These are phyloP conservation scores for Brachypteracias leptosomus DNA, from an alignment of 2,113 vertebrate genomes.

Conservation along the genomic window DNA sequence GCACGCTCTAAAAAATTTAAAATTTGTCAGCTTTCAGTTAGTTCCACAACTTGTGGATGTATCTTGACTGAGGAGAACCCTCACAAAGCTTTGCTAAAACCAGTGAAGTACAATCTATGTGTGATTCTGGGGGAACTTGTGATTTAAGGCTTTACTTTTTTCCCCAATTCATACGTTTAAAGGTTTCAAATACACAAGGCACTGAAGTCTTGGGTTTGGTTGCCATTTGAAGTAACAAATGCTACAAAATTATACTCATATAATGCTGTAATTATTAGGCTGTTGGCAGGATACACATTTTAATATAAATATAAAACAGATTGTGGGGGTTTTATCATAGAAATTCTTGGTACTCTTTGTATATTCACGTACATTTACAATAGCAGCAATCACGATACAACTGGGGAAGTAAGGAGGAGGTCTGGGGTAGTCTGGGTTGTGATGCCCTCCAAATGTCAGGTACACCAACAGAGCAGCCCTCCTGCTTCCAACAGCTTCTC, in stretches of 20 bases:
- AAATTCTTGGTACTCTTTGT: slow-evolving; percentile 45
- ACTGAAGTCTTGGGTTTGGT: slow-evolving; percentile 28
- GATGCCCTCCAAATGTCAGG: neutral
- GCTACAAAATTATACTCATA: slow-evolving; percentile 40
- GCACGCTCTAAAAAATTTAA: neutral
- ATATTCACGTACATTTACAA: slow-evolving; percentile 59
- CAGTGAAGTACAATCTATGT: neutral
- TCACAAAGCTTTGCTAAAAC: neutral
- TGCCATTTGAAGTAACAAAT: slow-evolving; percentile 23
- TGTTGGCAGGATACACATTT: slow-evolving; percentile 46
- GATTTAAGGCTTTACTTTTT: neutral
- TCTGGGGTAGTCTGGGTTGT: neutral
- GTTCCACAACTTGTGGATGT: neutral
- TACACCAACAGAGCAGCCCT: neutral
- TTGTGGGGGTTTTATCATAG: neutral
- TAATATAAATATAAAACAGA: slow-evolving; percentile 63
- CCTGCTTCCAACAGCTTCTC: neutral
- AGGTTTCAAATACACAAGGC: slow-evolving; percentile 54
- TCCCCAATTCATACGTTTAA: neutral
- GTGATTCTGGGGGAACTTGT: neutral
- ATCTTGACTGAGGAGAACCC: neutral
- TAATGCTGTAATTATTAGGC: slow-evolving; percentile 48
- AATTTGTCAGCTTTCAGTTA: neutral
- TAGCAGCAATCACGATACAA: slow-evolving; percentile 50
- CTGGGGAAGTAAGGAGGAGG: neutral